Evolutionary conservation across 2,797 vertebrate genomes (phyloP), one percentile per base, ranked within the genome.

Genomic region (Loris lydekkerianus): DNA sequence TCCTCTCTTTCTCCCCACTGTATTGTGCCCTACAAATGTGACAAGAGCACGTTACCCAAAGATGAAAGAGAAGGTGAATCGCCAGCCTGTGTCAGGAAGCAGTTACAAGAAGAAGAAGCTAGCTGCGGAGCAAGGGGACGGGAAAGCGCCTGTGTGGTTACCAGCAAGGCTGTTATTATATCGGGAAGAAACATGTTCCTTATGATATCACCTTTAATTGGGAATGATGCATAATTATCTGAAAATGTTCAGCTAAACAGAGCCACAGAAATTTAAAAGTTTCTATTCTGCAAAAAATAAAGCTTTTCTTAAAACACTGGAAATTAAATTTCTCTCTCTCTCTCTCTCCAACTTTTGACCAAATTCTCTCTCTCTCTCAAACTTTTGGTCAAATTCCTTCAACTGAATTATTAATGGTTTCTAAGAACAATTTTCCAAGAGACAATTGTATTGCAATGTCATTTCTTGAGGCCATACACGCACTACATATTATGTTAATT

Each of bases 271-370:
- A 2, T 81, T 58, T 85, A 56, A 43, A 56, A 58, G 49, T 43
- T 60, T 53, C 34, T 93, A n/a, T 83, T 95, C 31, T 7, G 20
- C 34, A 37, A 88, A 93, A 77, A 82, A 85, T 84, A 31, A 84
- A 87, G 20, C 8, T 40, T 76, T 91, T 80, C 72, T 63, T 14
- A 86, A 73, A 90, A 91, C 69, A 94, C 18, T 93, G 37, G 93
- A 88, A 78, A 56, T 72, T 90, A 88, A 91, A 73, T 93, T 95
- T 94, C n/a, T 95, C 73, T 94, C 34, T 40, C 73, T 94, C 34
- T 40, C 40, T 40, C 40, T 40, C 40, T 40, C 40, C 90, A 90
- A 80, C 69, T 83, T 88, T 82, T 76, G 93, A 37, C 67, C 60
- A 65, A 53, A 53, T 95, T 92, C 37, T 40, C 40, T 40, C 40